These are phyloP conservation scores for Melierax canorus DNA, from an alignment of 2,113 vertebrate genomes.

Conservation along the genomic window DNA sequence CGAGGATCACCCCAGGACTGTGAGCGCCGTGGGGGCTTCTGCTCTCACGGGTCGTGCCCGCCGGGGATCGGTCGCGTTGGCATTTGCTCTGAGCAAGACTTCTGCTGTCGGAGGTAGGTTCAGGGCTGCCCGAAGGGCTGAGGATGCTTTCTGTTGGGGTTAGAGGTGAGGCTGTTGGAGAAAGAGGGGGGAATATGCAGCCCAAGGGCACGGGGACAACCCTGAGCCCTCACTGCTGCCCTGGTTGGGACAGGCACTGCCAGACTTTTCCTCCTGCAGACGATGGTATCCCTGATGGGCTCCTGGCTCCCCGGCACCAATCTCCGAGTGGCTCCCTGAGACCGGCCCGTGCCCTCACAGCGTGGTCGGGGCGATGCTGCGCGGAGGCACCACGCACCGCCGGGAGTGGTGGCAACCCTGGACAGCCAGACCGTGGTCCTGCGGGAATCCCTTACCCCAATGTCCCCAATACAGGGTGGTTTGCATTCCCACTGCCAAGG, in stretches of 20 bases:
- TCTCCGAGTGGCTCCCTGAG: background rate
- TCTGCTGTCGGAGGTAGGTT: constrained; percentile 50
- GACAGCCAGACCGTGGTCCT: background rate
- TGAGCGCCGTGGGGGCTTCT: constrained; percentile 29
- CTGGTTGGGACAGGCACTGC: background rate
- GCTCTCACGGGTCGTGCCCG: background rate
- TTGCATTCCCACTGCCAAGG: background rate
- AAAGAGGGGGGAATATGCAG: background rate
- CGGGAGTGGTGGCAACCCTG: rapidly evolving
- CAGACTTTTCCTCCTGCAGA: background rate
- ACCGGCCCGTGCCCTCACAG: rapidly evolving
- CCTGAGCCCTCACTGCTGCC: background rate
- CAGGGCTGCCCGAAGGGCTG: background rate
- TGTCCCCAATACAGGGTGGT: background rate
- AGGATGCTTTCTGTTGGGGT: background rate
- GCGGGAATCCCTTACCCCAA: rapidly evolving
- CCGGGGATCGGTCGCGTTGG: background rate
- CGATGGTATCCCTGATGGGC: constrained; percentile 43
- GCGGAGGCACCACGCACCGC: rapidly evolving
- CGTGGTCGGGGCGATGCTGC: rapidly evolving
- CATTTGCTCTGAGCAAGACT: constrained; percentile 3
- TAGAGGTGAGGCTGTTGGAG: background rate
- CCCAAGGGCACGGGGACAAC: background rate
- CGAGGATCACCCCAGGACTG: background rate
- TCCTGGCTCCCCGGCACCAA: background rate